These are phyloP conservation scores for Margarornis squamiger DNA, from an alignment of 2,797 vertebrate species.

Conservation along the genomic window DNA sequence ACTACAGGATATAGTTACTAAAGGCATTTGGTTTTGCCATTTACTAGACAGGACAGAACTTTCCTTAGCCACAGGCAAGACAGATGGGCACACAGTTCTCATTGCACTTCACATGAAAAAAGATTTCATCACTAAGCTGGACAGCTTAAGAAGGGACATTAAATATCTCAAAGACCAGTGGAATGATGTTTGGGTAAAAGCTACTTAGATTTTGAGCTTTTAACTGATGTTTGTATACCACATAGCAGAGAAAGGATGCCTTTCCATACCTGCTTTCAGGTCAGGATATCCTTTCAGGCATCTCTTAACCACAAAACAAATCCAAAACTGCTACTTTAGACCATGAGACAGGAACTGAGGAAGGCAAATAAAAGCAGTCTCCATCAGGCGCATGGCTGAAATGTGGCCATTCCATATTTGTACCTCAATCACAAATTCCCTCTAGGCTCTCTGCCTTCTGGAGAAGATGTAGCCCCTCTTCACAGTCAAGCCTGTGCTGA, in stretches of 20 bases:
- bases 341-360: neutral
- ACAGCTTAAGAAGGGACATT: neutral
- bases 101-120: neutral
- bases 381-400: neutral
- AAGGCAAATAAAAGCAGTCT: neutral
- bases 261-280: neutral
- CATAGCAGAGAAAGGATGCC: neutral
- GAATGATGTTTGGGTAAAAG: neutral
- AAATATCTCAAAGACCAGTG: neutral
- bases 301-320: neutral
- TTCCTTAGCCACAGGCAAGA: conserved; percentile 29
- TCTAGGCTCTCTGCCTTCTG: neutral
- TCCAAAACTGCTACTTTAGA: neutral
- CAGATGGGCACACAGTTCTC: neutral
- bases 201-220: neutral
- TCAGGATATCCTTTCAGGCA: neutral
- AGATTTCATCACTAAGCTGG: neutral
- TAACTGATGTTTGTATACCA: neutral
- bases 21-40: conserved; percentile 12
- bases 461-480: neutral
- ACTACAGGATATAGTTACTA: neutral
- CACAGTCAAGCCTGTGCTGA: neutral
- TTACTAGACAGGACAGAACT: neutral
- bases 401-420: neutral
- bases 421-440: neutral